Percentiles rank a stretch among this genome's conserved stretches.
phyloP scores from a whole-genome alignment of 2,797 vertebrate genomes.

The Cyclura pinguis region DNA sequence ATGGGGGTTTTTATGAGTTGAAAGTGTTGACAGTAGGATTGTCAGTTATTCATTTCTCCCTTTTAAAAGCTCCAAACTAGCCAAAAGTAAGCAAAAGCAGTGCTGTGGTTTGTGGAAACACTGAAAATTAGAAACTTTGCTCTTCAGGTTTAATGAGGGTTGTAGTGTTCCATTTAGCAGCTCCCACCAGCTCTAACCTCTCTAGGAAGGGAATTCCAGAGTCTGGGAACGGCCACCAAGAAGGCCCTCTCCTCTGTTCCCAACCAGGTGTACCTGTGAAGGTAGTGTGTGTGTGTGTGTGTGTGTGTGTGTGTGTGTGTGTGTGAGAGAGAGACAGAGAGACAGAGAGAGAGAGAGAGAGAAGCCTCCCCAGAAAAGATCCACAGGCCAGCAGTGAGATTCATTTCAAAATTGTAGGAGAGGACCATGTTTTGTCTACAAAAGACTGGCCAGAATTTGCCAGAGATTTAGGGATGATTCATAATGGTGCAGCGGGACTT shows the following conservation, averaged over 20 bases:
- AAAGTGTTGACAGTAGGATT: background rate
- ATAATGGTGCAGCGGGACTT: background rate
- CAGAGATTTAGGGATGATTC: background rate
- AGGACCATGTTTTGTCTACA: background rate
- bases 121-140: background rate
- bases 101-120: background rate
- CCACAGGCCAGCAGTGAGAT: background rate
- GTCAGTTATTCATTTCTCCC: background rate
- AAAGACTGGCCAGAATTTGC: background rate
- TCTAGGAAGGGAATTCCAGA: no score
- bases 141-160: background rate
- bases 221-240: no score
- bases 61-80: background rate
- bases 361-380: no score
- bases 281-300: no score
- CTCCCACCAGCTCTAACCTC: no score
- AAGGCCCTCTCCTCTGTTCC: no score
- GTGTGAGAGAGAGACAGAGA: no score
- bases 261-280: no score
- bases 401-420: background rate
- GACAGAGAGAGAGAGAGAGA: no score
- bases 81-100: background rate
- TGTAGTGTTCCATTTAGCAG: background rate
- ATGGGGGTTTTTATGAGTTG: background rate
- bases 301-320: no score